Base-by-base conservation (phyloP, 2,888 invertebrate species). In the Patella depressa region DNA sequence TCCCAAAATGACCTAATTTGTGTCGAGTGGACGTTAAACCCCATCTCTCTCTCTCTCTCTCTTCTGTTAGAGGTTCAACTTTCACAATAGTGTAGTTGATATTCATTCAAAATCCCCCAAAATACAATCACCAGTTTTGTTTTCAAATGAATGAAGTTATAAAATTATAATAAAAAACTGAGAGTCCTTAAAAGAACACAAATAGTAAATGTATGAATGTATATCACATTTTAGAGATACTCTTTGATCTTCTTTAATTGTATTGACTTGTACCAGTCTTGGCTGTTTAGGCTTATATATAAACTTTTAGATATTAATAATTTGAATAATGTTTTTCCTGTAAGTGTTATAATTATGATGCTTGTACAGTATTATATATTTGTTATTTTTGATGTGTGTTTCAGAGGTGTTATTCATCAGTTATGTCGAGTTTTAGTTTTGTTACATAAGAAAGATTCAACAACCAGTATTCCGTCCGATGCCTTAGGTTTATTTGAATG, bases 321-420 rank as follows among this genome's bases (percentile, higher is more conserved):
- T 17, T 34, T 19, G 17, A 17, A 71, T 24, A 29, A 71, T n/a
- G n/a, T 17, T 17, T 71, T 24, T 7, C 19, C 14, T 11, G 9
- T 24, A 24, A 71, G 19, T 24, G 19, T 24, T 29, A 24, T 11
- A 29, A 24, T 19, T 71, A 71, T 45, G 24, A 24, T 11, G 11
- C 57, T 29, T 73, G 34, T 14, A 15, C 12, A 29, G 34, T 34
- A 17, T 2, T 72, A 17, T 7, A 45, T 9, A 19, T 9, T 12
- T 70, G 14, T 54, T 24, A 11, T 55, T 19, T 45, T 76, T 73
- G 70, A 19, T 75, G 15, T 79, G 45, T 45, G 12, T 79, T 57
- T 29, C 81, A 89, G 89, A 80, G 88, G 88, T 75, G 86, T 89
- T 55, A 87, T 89, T 17, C 88, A 89, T 78, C 89, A 88, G 80